phyloP scores from a whole-genome alignment of 2,888 invertebrate species.

The Celastrina argiolus region DNA sequence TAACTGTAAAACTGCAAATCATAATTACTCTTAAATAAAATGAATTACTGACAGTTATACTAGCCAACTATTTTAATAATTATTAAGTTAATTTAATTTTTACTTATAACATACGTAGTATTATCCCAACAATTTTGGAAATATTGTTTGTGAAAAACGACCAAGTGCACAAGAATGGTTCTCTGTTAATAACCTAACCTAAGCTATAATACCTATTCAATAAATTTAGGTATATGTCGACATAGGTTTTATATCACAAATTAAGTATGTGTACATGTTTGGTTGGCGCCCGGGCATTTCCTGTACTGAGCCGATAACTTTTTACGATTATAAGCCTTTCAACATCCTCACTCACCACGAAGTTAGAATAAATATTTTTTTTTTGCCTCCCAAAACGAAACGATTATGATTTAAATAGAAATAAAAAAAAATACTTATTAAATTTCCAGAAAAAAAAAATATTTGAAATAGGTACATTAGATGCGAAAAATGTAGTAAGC shows the following conservation, averaged over 20 bases:
- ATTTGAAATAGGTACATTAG: too few relatives aligned
- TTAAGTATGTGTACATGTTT: slow-evolving; percentile 13
- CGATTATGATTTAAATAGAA: too few relatives aligned
- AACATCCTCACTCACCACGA: slow-evolving; percentile 34
- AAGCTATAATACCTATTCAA: neutral
- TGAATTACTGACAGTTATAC: too few relatives aligned
- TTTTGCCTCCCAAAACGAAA: slow-evolving; percentile 24
- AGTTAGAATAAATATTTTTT: slow-evolving; percentile 32
- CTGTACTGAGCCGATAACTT: slow-evolving; percentile 39
- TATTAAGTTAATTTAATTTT: too few relatives aligned
- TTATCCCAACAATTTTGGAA: too few relatives aligned
- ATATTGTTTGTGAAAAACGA: too few relatives aligned
- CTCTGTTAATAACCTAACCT: neutral
- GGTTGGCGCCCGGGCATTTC: slow-evolving; percentile 38
- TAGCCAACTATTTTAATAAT: too few relatives aligned
- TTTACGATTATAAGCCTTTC: slow-evolving; percentile 38
- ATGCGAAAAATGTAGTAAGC: too few relatives aligned
- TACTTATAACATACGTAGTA: too few relatives aligned
- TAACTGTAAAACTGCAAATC: neutral
- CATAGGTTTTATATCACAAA: slow-evolving; percentile 7
- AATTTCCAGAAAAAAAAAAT: too few relatives aligned
- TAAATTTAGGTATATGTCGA: neutral
- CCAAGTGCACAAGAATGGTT: too few relatives aligned
- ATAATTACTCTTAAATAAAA: neutral
- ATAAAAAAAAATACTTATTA: too few relatives aligned